Evolutionary conservation across 2,888 invertebrate genomes (phyloP).

Genomic region (Eupeodes latifasciatus): DNA sequence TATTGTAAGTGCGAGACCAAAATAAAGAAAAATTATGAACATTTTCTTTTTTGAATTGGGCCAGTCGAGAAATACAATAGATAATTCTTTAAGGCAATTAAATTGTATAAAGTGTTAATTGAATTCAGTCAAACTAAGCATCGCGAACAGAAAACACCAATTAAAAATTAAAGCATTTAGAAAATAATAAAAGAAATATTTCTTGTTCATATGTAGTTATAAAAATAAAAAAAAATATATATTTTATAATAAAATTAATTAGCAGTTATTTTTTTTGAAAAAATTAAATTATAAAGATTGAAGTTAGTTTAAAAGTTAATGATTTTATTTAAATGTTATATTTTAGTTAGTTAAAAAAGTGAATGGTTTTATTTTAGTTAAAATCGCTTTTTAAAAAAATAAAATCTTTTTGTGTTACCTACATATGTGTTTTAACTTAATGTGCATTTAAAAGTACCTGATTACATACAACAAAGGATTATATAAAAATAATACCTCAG

Average conservation of each 20-base stretch:
- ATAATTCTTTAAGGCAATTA: slow-evolving; percentile 27
- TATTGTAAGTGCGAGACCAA: not conserved
- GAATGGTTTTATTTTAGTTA: not conserved
- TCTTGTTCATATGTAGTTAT: not conserved
- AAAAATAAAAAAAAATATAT: not conserved
- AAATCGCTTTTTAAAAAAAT: not conserved
- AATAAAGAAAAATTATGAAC: slow-evolving; percentile 15
- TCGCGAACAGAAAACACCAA: slow-evolving; percentile 20
- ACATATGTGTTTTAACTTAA: not conserved
- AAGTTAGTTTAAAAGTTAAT: too few relatives aligned
- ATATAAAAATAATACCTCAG: not conserved
- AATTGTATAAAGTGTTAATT: slow-evolving; percentile 37
- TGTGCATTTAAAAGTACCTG: slow-evolving; percentile 16
- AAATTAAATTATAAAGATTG: not conserved
- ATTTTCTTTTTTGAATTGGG: slow-evolving; percentile 17
- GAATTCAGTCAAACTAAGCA: slow-evolving; percentile 24
- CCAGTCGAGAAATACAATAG: slow-evolving; percentile 19
- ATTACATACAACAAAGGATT: not conserved
- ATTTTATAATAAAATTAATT: not conserved
- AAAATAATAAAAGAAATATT: not conserved
- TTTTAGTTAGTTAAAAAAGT: not conserved
- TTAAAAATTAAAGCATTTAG: not conserved
- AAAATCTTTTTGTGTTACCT: not conserved
- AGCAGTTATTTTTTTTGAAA: not conserved
- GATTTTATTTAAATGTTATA: not conserved